Base-by-base conservation (phyloP, 92 coral and sea anemone genomes). In the Heteractis magnifica region DNA sequence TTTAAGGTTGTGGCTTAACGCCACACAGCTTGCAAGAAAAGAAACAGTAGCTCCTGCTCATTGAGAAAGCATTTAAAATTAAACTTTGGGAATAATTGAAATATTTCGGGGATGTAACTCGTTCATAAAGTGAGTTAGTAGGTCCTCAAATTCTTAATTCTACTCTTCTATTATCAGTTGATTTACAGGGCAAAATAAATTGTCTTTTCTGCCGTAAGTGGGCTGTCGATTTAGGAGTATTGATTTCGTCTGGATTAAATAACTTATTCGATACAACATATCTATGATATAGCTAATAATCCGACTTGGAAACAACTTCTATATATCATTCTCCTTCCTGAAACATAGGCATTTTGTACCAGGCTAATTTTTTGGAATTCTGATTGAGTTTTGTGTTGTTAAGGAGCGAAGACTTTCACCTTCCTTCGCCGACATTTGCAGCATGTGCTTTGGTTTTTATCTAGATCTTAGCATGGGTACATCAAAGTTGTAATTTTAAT, bases 201-300 rank as follows among this genome's bases (percentile, higher is more conserved):
- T 70, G 48, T 49, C 19, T 59, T 81, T 68, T 71, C 49, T 52
- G 18, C 14, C 41, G 70, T 15, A 81, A 81, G 77, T 81, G 77
- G 75, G 55, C 84, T 53, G 65, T 81, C 77, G 21, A 65, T 53
- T 70, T 0, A 6, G 4, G 34, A n/a, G 84, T 81, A 81, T 81
- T 71, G 56, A 52, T 81, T 68, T 81, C 84, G 14, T 51, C 76
- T 20, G 77, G 55, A 48, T 79, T 81, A 81, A 44, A 80, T 10
- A 44, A 34, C 13, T 51, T 10, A 34, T 34, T 56, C 62, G 64
- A 68, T 49, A 8, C 77, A 44, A 52, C 34, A 14, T 51, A 15
- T 50, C 56, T 59, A 56, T 41, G 52, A 10, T 52, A 20, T 3
- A 18, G 58, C 60, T 50, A 68, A 23, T 68, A 68, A 64, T 26